These are phyloP conservation scores for Empis livida DNA, from an alignment of 2,888 invertebrate species.

Conservation along the genomic window DNA sequence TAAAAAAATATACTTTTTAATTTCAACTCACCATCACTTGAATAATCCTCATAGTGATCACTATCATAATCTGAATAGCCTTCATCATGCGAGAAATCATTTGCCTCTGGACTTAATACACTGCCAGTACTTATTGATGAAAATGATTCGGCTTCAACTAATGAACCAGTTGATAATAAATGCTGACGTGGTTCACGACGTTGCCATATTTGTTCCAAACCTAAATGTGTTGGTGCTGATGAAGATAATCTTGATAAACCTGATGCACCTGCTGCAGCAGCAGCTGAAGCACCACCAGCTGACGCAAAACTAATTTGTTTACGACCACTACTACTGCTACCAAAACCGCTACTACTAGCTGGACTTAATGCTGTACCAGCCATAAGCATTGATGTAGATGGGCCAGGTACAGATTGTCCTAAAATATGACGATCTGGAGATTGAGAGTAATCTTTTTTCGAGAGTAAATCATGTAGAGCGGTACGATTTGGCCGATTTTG, in stretches of 20 bases:
- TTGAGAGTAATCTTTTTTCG: conserved; percentile 51
- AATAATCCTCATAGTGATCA: conserved; percentile 75
- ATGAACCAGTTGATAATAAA: conserved; percentile 68
- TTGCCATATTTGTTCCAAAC: conserved; percentile 75
- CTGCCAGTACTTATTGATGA: conserved; percentile 73
- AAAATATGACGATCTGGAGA: conserved; percentile 40
- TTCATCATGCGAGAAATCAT: conserved; percentile 71
- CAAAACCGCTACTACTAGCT: conserved; percentile 29
- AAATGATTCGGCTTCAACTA: conserved; percentile 73
- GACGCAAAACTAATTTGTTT: conserved; percentile 9
- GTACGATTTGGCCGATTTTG: conserved; percentile 24
- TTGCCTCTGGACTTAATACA: conserved; percentile 68
- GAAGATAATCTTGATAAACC: conserved; percentile 60
- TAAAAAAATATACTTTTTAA: too few relatives aligned
- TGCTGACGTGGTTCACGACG: conserved; percentile 77
- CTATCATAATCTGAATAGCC: conserved; percentile 75
- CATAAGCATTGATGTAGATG: conserved; percentile 38
- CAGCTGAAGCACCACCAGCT: conserved; percentile 16
- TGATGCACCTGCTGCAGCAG: conserved; percentile 14
- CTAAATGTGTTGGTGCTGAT: conserved; percentile 76
- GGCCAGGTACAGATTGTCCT: conserved; percentile 53
- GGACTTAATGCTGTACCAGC: conserved; percentile 30
- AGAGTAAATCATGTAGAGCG: conserved; percentile 29
- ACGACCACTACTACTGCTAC: conserved; percentile 22
- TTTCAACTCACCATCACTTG: too few relatives aligned